Percentiles rank a stretch among this genome's conserved stretches.
phyloP scores from a whole-genome alignment of 2,113 vertebrate species.

The Gambusia holbrooki region DNA sequence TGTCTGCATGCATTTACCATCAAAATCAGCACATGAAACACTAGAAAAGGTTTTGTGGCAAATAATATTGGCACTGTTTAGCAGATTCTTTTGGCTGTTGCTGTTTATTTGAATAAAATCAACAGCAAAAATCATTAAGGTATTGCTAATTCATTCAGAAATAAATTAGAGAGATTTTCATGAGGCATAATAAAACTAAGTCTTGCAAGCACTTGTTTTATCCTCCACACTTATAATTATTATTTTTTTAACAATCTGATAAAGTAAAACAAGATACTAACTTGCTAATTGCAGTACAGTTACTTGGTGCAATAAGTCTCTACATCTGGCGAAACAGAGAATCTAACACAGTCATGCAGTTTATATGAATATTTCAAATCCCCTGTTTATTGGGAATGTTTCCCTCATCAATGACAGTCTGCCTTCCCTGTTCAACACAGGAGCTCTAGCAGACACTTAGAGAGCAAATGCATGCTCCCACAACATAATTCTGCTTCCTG shows the following conservation, averaged over 20 bases:
- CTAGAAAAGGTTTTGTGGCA: neutral
- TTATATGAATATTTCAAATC: conserved; percentile 34
- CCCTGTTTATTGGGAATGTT: neutral
- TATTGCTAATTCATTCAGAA: neutral
- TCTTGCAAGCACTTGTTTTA: neutral
- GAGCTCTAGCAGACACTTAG: conserved; percentile 6
- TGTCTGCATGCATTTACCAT: neutral
- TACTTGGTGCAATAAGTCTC: conserved; percentile 17
- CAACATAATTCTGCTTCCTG: conserved; percentile 61
- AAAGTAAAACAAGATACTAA: neutral
- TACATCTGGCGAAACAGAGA: conserved; percentile 21
- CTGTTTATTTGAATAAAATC: neutral
- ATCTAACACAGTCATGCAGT: neutral
- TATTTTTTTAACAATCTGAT: neutral
- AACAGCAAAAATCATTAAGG: neutral
- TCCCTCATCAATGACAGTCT: neutral
- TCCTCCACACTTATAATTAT: neutral
- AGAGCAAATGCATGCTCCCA: conserved; percentile 34
- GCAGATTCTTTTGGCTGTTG: neutral
- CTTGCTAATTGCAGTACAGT: neutral
- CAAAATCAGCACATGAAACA: neutral
- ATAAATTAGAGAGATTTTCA: neutral
- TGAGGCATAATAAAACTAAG: neutral
- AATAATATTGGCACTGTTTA: neutral
- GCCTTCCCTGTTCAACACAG: conserved; percentile 4